Conservation (phyloP, 1,140 invertebrate species). For the Drosophila murphyi region DNA sequence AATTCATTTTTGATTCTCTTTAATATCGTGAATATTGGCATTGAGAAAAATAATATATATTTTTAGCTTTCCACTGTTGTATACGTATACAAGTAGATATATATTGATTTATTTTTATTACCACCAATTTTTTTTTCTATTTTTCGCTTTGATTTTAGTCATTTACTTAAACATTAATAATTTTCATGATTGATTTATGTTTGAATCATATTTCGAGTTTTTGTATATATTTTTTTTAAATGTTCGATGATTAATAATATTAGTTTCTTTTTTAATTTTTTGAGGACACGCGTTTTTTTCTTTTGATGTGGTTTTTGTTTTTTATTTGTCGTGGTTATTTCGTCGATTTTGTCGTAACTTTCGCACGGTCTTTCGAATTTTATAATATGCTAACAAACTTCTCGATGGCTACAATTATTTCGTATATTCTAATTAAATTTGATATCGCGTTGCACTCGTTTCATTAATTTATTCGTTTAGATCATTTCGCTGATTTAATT, state of each 20-base stretch:
- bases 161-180: neutral
- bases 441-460: constrained; percentile 35
- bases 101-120: constrained; percentile 12
- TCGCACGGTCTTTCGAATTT: constrained; percentile 17
- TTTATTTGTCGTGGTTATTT: constrained; percentile 17
- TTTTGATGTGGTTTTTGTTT: neutral
- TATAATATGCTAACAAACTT: neutral
- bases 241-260: neutral
- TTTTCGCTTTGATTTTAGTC: constrained; percentile 21
- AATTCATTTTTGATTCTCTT: constrained; percentile 73
- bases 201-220: constrained; percentile 4
- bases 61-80: neutral
- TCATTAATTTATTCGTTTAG: constrained; percentile 50
- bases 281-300: neutral
- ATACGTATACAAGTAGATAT: constrained; percentile 7
- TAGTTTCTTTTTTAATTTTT: neutral
- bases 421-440: constrained; percentile 21
- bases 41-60: constrained; percentile 18
- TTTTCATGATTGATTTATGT: constrained; percentile 7
- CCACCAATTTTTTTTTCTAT: neutral
- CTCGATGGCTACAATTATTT: constrained; percentile 18
- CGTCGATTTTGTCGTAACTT: constrained; percentile 41
- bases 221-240: constrained; percentile 1
- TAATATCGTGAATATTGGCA: constrained; percentile 58
- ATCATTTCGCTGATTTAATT: constrained; percentile 52